phyloP scores from a whole-genome alignment of 2,888 invertebrate genomes.

The Chloroclysta siterata region DNA sequence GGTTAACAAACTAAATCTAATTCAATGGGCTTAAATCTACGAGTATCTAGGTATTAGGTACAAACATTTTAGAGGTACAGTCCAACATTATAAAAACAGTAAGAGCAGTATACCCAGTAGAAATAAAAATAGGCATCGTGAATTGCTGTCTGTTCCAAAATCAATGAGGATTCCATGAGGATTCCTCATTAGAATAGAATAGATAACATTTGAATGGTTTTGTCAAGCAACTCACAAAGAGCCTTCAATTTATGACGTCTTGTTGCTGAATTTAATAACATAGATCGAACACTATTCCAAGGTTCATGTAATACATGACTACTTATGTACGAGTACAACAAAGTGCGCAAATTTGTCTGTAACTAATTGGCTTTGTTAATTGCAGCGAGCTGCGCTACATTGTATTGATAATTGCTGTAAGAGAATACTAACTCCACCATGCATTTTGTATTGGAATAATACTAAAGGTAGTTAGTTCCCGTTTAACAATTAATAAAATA shows the following conservation, averaged over 20 bases:
- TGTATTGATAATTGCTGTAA: constrained; percentile 2
- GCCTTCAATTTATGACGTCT: constrained; percentile 33
- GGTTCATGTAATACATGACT: neutral
- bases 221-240: constrained; percentile 35
- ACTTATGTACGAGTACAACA: neutral
- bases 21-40: too few species aligned
- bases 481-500: neutral
- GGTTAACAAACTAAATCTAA: too few species aligned
- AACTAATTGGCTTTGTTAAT: constrained; percentile 14
- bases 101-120: too few species aligned
- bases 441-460: neutral
- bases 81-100: too few species aligned
- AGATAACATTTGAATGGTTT: constrained; percentile 46
- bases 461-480: neutral
- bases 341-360: constrained; percentile 15
- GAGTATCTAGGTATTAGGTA: too few species aligned
- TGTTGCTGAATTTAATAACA: constrained; percentile 25
- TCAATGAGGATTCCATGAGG: constrained; percentile 40
- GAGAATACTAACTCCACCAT: neutral
- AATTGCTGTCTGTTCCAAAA: constrained; percentile 30
- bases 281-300: constrained; percentile 5
- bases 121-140: too few species aligned
- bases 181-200: constrained; percentile 44
- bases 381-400: constrained; percentile 8
- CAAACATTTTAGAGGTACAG: too few species aligned